Base-by-base conservation (phyloP, 2,888 invertebrate genomes). In the Metopia argyrocephala region DNA sequence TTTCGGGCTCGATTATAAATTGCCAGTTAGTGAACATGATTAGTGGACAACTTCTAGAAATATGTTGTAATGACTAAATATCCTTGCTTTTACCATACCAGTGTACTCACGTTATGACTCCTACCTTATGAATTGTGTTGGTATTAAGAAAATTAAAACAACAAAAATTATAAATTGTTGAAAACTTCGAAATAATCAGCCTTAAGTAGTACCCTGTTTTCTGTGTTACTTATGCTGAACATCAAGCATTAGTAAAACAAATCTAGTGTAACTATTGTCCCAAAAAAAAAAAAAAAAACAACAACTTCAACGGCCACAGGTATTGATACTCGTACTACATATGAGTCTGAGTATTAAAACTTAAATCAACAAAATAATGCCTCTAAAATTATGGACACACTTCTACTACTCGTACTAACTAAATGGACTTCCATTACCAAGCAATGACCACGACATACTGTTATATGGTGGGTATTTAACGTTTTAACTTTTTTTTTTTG, bases 381-480 rank as follows among this genome's bases (percentile, higher is more conserved):
- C 56, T 23, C 31, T 57, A 12, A 57, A 56, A 48, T 18, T 74
- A 5, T 38, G 57, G 65, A 20, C 38, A 38, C 38, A 38, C 38
- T 38, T 38, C 38, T 15, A 38, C 38, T 61, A 61, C 28, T 46
- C 46, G 64, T n/a, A 57, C 57, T 65, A 25, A 25, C 38, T 38
- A 15, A 15, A 38, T 38, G 2, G 31, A 52, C 50, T 27, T 25
- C 27, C 5, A 54, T 23, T 21, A 25, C 12, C 21, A 54, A 54
- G 12, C 18, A 54, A 25, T 54, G 12, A 25, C 21, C 54, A 64
- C 65, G 15, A 65, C 38, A 38, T 27, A 65, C 45, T 57, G 74
- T 74, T 79, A 69, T 69, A 74, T 79, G 62, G 57, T 64, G 74
- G 64, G 45, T 64, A 79, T 79, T 79, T 69, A 74, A 64, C 62